These are phyloP conservation scores for Catostomus latipinnis DNA, from an alignment of 2,797 vertebrate genomes.

Conservation along the genomic window DNA sequence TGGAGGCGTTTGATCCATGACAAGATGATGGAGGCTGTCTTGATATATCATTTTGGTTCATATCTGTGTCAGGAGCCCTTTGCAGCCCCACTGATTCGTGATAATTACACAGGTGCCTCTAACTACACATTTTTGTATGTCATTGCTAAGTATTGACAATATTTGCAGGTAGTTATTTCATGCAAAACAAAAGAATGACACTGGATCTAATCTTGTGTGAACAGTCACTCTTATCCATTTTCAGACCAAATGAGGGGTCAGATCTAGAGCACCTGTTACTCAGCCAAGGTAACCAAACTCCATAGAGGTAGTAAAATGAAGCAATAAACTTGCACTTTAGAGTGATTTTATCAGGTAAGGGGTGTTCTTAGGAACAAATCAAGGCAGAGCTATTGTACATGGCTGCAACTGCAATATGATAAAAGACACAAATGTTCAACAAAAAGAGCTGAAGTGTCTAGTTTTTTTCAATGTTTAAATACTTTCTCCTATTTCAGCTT, in stretches of 20 bases:
- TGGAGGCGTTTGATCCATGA: constrained; percentile 31
- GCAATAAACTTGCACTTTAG: neutral
- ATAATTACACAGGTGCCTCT: constrained; percentile 12
- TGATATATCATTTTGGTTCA: constrained; percentile 28
- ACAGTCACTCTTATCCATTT: neutral
- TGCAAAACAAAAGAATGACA: neutral
- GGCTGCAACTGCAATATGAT: too few species aligned
- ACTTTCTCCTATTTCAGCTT: too few species aligned
- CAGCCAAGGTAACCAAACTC: neutral
- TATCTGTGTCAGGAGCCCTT: constrained; percentile 3
- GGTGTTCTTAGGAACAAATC: neutral
- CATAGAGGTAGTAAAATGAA: neutral
- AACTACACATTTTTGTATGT: neutral
- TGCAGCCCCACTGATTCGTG: constrained; percentile 10
- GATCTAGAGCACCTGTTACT: constrained; percentile 2
- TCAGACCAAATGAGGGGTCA: constrained; percentile 7
- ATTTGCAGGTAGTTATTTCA: neutral
- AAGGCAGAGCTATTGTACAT: too few species aligned
- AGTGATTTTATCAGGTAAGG: neutral
- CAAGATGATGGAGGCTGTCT: constrained; percentile 20
- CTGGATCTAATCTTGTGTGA: constrained; percentile 26
- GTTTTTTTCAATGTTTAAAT: too few species aligned
- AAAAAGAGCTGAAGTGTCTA: too few species aligned
- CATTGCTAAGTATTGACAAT: neutral
- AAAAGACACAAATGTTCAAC: too few species aligned